These are phyloP conservation scores for Tineola bisselliella DNA, from an alignment of 2,888 invertebrate species.

Conservation along the genomic window DNA sequence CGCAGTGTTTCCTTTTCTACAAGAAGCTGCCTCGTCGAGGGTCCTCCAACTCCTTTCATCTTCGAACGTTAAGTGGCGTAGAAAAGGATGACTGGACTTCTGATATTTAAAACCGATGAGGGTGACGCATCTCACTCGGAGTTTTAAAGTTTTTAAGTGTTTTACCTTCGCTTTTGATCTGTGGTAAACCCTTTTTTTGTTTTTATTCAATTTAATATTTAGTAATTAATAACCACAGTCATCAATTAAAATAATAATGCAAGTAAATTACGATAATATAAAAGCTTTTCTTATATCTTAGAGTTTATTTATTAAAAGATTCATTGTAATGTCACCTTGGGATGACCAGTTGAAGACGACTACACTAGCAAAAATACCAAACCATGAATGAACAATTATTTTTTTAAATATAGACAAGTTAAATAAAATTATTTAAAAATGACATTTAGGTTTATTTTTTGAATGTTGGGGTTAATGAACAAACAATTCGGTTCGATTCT, in stretches of 20 bases:
- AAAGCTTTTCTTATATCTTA: not conserved
- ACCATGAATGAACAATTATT: not conserved
- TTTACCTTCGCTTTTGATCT: slow-evolving; percentile 8
- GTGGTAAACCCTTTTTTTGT: not conserved
- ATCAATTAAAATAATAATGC: not conserved
- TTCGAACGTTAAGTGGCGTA: slow-evolving; percentile 35
- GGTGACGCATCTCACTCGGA: not conserved
- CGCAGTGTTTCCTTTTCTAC: slow-evolving; percentile 30
- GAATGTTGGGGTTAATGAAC: no score
- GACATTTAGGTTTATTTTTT: no score
- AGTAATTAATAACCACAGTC: not conserved
- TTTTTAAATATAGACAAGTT: not conserved
- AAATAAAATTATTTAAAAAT: no score
- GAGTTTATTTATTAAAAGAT: not conserved
- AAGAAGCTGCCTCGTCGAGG: slow-evolving; percentile 4
- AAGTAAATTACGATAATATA: not conserved
- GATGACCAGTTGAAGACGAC: slow-evolving; percentile 43
- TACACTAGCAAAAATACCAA: no score
- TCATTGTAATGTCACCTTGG: slow-evolving; percentile 45
- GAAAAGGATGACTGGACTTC: slow-evolving; percentile 19
- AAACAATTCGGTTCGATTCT: no score
- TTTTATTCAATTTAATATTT: not conserved
- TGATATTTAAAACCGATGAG: slow-evolving; percentile 1
- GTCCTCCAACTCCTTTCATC: slow-evolving; percentile 47
- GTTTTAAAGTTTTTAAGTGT: not conserved